Conservation (phyloP, 2,888 invertebrate species). For the Polia nebulosa region DNA sequence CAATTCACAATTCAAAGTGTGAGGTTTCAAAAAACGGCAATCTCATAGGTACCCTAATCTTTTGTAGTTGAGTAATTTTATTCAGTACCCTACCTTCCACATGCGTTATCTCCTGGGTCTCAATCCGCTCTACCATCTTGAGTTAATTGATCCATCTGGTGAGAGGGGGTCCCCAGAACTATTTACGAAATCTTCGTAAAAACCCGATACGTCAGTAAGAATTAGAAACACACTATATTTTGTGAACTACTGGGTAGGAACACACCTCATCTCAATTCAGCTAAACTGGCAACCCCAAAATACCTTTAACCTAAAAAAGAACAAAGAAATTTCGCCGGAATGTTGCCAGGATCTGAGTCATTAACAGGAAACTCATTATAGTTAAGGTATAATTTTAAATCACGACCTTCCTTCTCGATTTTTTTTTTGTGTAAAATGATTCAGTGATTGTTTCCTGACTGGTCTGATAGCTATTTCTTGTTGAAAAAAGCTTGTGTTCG, state of each 20-base stretch:
- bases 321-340: constrained; percentile 27
- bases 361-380: constrained; percentile 50
- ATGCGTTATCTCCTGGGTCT: neutral
- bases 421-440: constrained; percentile 46
- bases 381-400: constrained; percentile 34
- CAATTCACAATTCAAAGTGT: too few relatives aligned
- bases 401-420: constrained; percentile 23
- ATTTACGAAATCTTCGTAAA: neutral
- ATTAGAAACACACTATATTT: constrained; percentile 5
- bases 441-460: constrained; percentile 46
- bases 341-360: constrained; percentile 45
- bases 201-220: neutral
- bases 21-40: too few relatives aligned
- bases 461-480: constrained; percentile 14
- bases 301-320: constrained; percentile 11
- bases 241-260: neutral
- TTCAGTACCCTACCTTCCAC: neutral
- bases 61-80: too few relatives aligned
- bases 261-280: constrained; percentile 16
- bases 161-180: neutral
- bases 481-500: neutral
- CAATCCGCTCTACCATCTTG: neutral
- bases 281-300: constrained; percentile 28
- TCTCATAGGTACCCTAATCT: too few relatives aligned
- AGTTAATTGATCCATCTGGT: constrained; percentile 1